Evolutionary conservation across 2,888 invertebrate species (phyloP), one percentile per base, ranked within the genome.

Genomic region (Hypolimnas misippus): DNA sequence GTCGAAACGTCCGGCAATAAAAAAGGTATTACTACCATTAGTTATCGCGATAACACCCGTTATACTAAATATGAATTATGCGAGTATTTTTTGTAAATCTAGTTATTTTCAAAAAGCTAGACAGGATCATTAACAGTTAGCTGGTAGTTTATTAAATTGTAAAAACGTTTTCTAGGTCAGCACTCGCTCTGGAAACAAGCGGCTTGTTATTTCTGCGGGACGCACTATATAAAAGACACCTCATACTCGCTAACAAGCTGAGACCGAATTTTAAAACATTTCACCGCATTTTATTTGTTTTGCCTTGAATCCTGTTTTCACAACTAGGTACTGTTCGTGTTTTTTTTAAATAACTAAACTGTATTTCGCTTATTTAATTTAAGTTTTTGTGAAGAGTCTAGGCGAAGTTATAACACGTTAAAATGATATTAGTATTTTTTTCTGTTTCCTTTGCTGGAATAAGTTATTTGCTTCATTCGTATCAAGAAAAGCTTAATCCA

Each of bases 121-220:
- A n/a, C n/a, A n/a, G n/a, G n/a, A 60, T 64, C 63, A 60, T 64
- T 60, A 64, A 46, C 38, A 46, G 56, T 40, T 35, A 51, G 51
- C 51, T 31, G 63, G 19, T 53, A 56, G 56, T 63, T 56, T 63
- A 49, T 63, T 63, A 56, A 62, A 58, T 63, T 57, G 44, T 19
- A 65, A 66, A 66, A 64, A 64, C 52, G 61, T 64, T 55, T 61
- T 57, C 62, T 60, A 62, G 67, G 63, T 46, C 69, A 65, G 60
- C 61, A 52, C 61, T 66, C 21, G 38, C 40, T 53, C 58, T 64
- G 57, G 56, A 62, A 61, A 57, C 68, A 67, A 65, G 65, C 64
- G 60, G 62, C 67, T 72, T 71, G 72, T 72, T 72, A 72, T 71
- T 68, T 72, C 64, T 62, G 42, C 61, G 60, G 55, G 60, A 63